phyloP scores from a whole-genome alignment of 2,113 vertebrate species.

The Grus americana region DNA sequence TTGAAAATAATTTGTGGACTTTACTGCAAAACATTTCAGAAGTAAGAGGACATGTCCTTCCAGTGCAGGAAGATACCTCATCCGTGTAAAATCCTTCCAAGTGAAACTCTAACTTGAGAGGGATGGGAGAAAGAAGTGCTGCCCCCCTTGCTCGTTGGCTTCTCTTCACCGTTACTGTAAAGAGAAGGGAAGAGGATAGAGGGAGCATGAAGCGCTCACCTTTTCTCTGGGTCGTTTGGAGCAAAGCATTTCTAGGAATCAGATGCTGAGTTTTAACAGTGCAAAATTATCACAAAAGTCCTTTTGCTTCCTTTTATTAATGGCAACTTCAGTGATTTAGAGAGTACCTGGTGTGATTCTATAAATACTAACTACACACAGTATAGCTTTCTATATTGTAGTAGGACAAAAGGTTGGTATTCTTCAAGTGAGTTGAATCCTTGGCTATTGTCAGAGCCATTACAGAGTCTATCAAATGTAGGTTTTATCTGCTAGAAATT shows the following conservation, averaged over 20 bases:
- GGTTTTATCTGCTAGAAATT: not conserved
- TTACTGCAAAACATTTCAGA: not conserved
- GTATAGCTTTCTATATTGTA: not conserved
- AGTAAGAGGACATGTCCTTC: not conserved
- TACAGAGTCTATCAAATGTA: not conserved
- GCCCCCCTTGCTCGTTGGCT: fast-evolving
- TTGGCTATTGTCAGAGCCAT: not conserved
- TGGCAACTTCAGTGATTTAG: not conserved
- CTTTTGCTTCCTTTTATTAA: not conserved
- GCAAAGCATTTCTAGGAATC: not conserved
- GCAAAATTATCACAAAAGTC: not conserved
- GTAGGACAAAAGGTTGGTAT: not conserved
- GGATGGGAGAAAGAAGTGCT: not conserved
- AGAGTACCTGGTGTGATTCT: not conserved
- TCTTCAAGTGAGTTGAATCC: not conserved
- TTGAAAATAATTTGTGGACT: not conserved
- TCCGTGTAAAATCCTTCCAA: not conserved
- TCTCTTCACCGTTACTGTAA: not conserved
- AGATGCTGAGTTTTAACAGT: not conserved
- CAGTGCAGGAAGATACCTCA: not conserved
- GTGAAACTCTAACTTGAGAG: not conserved
- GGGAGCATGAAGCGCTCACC: not conserved
- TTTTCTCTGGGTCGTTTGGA: not conserved
- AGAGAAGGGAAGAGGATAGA: not conserved
- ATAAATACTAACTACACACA: not conserved